Conservation (phyloP, 1,140 invertebrate genomes). For the Aricia agestis region DNA sequence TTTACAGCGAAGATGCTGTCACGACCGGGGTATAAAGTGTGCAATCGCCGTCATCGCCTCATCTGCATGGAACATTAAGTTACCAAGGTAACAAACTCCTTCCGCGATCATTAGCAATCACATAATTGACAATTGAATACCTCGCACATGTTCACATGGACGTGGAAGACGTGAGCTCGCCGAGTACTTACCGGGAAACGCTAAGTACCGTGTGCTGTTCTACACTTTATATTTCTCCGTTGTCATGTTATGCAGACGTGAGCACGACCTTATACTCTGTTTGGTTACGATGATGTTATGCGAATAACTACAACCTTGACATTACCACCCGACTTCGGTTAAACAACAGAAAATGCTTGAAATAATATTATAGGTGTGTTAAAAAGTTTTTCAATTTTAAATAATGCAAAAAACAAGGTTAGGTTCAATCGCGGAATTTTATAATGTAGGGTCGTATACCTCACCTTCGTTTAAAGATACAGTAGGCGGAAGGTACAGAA, state of each 20-base stretch:
- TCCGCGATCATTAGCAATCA: constrained; percentile 28
- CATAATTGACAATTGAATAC: constrained; percentile 30
- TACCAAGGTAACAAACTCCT: constrained; percentile 20
- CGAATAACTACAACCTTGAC: constrained; percentile 2
- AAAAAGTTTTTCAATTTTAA: too few species aligned
- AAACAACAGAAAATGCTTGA: not conserved
- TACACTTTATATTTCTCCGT: not conserved
- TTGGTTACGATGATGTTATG: constrained; percentile 31
- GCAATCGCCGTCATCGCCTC: constrained; percentile 5
- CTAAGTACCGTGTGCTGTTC: constrained; percentile 6
- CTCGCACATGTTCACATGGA: constrained; percentile 21
- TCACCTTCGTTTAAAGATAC: too few species aligned
- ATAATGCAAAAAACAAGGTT: too few species aligned
- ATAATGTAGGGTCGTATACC: too few species aligned
- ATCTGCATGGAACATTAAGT: constrained; percentile 19
- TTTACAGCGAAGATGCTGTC: not conserved
- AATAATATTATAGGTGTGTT: too few species aligned
- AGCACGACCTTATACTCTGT: constrained; percentile 39
- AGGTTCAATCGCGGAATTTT: too few species aligned
- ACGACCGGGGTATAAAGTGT: constrained; percentile 5
- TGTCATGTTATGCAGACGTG: constrained; percentile 1
- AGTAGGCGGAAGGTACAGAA: too few species aligned
- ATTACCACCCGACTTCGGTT: not conserved
- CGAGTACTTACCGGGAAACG: constrained; percentile 22
- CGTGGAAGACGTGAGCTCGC: constrained; percentile 4